Conservation (phyloP, 1,140 invertebrate species). For the Harpegnathos saltator region DNA sequence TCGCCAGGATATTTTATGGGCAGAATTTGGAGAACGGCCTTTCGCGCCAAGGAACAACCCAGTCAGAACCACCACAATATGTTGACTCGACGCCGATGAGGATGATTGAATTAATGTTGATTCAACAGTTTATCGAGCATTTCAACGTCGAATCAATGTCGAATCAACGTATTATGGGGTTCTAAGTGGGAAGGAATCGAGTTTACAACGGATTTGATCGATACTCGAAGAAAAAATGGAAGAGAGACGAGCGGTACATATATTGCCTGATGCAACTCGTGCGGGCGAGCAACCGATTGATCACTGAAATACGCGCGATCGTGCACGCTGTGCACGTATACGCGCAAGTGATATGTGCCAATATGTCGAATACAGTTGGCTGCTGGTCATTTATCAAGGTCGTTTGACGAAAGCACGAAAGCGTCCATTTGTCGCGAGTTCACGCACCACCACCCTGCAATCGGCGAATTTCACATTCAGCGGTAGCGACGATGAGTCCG, state of each 20-base stretch:
- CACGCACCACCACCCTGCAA: background rate
- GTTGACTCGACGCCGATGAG: no score
- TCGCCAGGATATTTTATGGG: no score
- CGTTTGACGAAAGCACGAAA: constrained; percentile 61
- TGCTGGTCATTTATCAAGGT: constrained; percentile 47
- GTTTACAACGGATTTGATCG: background rate
- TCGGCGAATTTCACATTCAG: constrained; percentile 32
- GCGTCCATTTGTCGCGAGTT: background rate
- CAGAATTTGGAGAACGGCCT: no score
- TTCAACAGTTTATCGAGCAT: no score
- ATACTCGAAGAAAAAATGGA: background rate
- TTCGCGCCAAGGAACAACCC: no score
- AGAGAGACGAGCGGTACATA: background rate
- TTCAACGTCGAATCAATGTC: no score
- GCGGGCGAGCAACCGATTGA: constrained; percentile 1
- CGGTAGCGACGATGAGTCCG: background rate
- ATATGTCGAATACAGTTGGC: constrained; percentile 56
- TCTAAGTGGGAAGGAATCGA: no score
- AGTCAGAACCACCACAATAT: no score
- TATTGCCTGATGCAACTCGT: constrained; percentile 12
- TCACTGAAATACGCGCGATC: constrained; percentile 31
- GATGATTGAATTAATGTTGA: no score
- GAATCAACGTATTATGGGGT: no score
- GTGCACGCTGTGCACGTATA: constrained; percentile 25
- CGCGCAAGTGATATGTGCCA: constrained; percentile 42